Evolutionary conservation across 2,797 vertebrate genomes (phyloP).

Genomic region (Neosilurus mollespiculum): DNA sequence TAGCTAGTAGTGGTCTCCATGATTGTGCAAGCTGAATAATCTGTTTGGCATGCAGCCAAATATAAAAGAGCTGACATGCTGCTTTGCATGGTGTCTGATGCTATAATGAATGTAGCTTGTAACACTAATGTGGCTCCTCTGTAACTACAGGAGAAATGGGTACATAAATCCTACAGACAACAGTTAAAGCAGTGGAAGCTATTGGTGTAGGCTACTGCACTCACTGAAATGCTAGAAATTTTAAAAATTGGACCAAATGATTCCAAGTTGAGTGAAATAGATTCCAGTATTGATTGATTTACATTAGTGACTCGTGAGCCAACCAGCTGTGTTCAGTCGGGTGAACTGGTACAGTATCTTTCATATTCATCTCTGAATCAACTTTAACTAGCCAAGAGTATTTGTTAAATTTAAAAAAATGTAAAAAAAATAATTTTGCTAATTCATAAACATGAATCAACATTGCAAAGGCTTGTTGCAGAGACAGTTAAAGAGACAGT

Average conservation of each 20-base stretch:
- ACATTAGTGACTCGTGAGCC: neutral
- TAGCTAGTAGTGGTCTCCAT: neutral
- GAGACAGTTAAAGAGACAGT: neutral
- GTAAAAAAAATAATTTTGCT: neutral
- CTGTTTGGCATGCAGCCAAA: neutral
- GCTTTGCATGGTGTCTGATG: neutral
- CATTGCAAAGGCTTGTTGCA: neutral
- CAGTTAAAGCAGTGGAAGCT: neutral
- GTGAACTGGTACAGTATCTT: neutral
- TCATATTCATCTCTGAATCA: neutral
- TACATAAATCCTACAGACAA: neutral
- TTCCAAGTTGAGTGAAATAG: neutral
- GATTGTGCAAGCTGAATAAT: neutral
- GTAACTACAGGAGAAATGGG: neutral
- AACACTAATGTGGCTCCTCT: neutral
- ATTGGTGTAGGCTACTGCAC: neutral
- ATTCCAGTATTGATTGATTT: neutral
- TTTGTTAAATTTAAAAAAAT: neutral
- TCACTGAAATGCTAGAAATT: neutral
- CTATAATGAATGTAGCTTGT: neutral
- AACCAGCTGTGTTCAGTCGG: neutral
- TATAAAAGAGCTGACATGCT: conserved; percentile 2
- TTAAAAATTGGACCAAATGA: neutral
- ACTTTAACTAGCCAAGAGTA: neutral
- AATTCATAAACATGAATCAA: neutral